Conservation (phyloP, 2,797 vertebrate genomes). For the Sandelia bainsii region DNA sequence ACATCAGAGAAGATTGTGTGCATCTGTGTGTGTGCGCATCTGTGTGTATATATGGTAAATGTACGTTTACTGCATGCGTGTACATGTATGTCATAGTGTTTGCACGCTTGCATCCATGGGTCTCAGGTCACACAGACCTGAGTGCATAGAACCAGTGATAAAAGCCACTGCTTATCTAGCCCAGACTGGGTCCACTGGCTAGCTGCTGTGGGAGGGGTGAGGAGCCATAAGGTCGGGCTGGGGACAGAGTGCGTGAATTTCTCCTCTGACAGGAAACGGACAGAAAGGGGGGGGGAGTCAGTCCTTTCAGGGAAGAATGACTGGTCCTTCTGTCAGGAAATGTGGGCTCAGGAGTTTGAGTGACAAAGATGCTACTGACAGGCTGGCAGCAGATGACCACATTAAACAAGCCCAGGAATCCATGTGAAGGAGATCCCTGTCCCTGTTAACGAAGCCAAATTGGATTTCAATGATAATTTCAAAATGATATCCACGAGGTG, state of each 20-base stretch:
- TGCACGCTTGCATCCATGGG: conserved; percentile 19
- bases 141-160: conserved; percentile 30
- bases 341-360: conserved; percentile 67
- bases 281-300: conserved; percentile 43
- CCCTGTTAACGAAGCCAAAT: conserved; percentile 80
- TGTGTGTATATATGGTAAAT: conserved; percentile 1
- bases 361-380: conserved; percentile 85
- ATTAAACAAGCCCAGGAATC: conserved; percentile 76
- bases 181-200: conserved; percentile 34
- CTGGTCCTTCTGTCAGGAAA: conserved; percentile 78
- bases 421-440: conserved; percentile 78
- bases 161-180: conserved; percentile 56
- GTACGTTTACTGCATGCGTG: conserved; percentile 20
- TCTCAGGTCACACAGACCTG: conserved; percentile 36
- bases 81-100: conserved; percentile 36
- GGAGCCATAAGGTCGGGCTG: conserved; percentile 72
- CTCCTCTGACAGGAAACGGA: conserved; percentile 78
- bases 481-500: conserved; percentile 84
- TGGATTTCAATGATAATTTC: conserved; percentile 80
- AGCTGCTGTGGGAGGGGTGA: conserved; percentile 21
- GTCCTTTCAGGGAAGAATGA: conserved; percentile 79
- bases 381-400: conserved; percentile 75
- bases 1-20: neutral
- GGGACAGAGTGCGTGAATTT: conserved; percentile 76
- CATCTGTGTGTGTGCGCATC: neutral